Conservation (phyloP, 2,113 vertebrate species). For the Tachycineta bicolor region DNA sequence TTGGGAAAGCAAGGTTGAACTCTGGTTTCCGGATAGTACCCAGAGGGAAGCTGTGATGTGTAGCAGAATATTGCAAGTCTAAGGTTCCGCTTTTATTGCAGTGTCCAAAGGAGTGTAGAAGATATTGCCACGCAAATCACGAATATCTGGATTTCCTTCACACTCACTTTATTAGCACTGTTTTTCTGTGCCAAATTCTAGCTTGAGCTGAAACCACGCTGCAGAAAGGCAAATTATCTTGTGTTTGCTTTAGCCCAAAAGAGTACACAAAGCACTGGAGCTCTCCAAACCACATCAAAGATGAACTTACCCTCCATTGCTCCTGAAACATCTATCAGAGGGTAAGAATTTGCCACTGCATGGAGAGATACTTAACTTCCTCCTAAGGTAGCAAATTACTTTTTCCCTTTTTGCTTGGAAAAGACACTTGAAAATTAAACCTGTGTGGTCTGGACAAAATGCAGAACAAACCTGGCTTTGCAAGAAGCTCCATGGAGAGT, state of each 20-base stretch:
- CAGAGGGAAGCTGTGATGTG: background rate
- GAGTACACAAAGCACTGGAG: conserved; percentile 10
- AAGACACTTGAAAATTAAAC: conserved; percentile 19
- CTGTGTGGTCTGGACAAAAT: background rate
- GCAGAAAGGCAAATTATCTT: conserved; percentile 31
- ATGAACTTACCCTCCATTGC: background rate
- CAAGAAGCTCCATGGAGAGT: background rate
- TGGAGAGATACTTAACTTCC: background rate
- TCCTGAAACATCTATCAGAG: background rate
- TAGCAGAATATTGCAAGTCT: background rate
- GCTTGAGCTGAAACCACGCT: background rate
- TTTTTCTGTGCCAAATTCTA: conserved; percentile 14
- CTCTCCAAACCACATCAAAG: conserved; percentile 58
- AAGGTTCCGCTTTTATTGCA: background rate
- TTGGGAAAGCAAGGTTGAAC: background rate
- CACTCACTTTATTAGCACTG: background rate
- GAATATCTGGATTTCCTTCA: background rate
- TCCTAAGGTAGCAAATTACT: background rate
- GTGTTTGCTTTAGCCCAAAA: conserved; percentile 36
- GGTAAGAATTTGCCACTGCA: background rate
- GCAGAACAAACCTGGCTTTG: background rate
- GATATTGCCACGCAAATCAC: background rate
- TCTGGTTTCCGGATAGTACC: background rate
- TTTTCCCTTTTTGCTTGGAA: background rate
- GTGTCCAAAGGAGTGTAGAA: background rate